phyloP scores from a whole-genome alignment of 2,113 vertebrate genomes.

The Ivindomyrus marchei region DNA sequence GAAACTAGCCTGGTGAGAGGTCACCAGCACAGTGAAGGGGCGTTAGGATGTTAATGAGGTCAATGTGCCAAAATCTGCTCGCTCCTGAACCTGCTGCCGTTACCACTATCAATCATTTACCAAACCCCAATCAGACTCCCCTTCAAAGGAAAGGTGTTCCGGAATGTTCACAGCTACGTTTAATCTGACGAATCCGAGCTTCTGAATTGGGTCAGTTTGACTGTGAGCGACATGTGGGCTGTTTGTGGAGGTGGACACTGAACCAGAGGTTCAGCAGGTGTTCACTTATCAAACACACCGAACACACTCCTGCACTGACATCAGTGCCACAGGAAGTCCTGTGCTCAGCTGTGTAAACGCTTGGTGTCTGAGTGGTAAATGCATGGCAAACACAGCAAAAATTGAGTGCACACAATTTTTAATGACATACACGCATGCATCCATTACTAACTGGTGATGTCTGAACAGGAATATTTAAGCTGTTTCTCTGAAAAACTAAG shows the following conservation, averaged over 20 bases:
- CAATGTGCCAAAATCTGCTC: background rate
- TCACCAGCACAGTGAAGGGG: background rate
- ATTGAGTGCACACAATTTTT: background rate
- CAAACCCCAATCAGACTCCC: background rate
- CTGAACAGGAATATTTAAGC: background rate
- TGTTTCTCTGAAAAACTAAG: background rate
- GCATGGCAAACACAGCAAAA: background rate
- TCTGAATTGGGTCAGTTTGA: background rate
- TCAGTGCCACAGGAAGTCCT: background rate
- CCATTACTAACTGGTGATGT: background rate
- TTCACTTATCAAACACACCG: background rate
- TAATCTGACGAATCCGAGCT: background rate
- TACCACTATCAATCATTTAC: background rate
- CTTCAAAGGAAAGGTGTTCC: background rate
- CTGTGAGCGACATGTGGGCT: background rate
- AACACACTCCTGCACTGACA: background rate
- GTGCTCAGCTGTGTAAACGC: background rate
- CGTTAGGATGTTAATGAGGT: background rate
- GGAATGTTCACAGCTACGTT: background rate
- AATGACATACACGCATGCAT: background rate
- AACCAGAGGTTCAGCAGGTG: background rate
- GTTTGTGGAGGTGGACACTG: background rate
- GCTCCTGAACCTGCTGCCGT: background rate
- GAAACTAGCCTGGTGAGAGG: background rate
- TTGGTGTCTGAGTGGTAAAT: background rate